Evolutionary conservation across 2,888 invertebrate genomes (phyloP).

Genomic region (Diadromus collaris): DNA sequence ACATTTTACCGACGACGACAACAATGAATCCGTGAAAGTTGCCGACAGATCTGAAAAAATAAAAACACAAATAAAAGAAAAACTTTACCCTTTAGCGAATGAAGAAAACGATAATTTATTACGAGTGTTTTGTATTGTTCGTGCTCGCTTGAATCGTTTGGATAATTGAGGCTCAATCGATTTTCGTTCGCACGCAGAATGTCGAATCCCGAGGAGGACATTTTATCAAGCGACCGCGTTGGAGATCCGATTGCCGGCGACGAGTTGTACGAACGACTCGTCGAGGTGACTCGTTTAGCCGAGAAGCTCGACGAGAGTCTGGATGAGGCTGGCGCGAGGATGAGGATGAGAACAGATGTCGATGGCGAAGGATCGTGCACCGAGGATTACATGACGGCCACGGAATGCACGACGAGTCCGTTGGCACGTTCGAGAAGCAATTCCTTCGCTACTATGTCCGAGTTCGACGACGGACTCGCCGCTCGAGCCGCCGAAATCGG

Average conservation of each 20-base stretch:
- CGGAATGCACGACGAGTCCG: constrained; percentile 85
- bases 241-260: constrained; percentile 84
- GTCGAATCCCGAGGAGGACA: constrained; percentile 68
- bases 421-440: constrained; percentile 83
- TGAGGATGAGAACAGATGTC: constrained; percentile 70
- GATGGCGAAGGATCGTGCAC: constrained; percentile 81
- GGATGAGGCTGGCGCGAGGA: constrained; percentile 77
- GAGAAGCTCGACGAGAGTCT: constrained; percentile 84
- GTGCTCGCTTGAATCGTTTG: background rate
- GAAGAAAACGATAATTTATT: background rate
- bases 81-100: constrained; percentile 8
- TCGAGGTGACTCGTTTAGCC: constrained; percentile 85
- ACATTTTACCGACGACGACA: constrained; percentile 12
- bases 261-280: constrained; percentile 85
- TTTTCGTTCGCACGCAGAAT: constrained; percentile 67
- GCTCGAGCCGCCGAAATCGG: constrained; percentile 49
- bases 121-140: background rate
- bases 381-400: constrained; percentile 86
- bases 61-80: background rate
- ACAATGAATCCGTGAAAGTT: constrained; percentile 30
- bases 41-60: background rate
- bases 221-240: constrained; percentile 59
- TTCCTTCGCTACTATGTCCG: constrained; percentile 86
- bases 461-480: constrained; percentile 81
- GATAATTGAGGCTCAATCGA: background rate